Conservation (phyloP, 2,113 vertebrate species). For the Lepisosteus oculatus region DNA sequence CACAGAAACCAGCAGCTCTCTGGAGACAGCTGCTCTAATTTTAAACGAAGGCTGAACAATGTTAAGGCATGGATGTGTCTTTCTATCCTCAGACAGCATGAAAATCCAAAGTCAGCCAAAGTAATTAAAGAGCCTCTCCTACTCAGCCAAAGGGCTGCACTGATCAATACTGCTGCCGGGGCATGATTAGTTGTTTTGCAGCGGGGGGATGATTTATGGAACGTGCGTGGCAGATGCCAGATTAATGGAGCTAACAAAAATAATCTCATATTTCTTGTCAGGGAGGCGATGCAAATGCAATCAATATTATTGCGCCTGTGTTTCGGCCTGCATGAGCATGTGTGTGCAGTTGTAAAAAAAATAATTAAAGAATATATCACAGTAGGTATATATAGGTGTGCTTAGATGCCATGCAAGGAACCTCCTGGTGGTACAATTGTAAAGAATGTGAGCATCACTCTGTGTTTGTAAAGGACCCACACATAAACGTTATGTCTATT, state of each 20-base stretch:
- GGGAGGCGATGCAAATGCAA: conserved; percentile 20
- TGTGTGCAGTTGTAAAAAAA: neutral
- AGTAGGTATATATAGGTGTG: neutral
- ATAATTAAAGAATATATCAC: neutral
- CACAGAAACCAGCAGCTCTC: conserved; percentile 60
- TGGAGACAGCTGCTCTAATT: conserved; percentile 61
- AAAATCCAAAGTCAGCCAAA: conserved; percentile 47
- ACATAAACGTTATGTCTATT: no score
- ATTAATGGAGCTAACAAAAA: conserved; percentile 33
- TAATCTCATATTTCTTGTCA: conserved; percentile 22
- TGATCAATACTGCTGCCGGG: conserved; percentile 43
- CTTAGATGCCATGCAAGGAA: neutral
- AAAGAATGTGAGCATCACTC: no score
- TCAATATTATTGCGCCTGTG: conserved; percentile 17
- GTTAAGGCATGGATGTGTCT: conserved; percentile 39
- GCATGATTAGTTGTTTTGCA: conserved; percentile 31
- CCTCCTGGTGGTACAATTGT: no score
- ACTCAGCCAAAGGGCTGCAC: conserved; percentile 31
- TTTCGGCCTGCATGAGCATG: neutral
- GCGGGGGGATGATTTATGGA: conserved; percentile 30
- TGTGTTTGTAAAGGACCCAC: no score
- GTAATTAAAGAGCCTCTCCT: conserved; percentile 59
- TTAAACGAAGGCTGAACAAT: conserved; percentile 62
- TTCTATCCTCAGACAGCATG: conserved; percentile 32
- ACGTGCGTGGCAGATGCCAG: conserved; percentile 28